Base-by-base conservation (phyloP, 2,113 vertebrate genomes). In the Burhinus bistriatus region DNA sequence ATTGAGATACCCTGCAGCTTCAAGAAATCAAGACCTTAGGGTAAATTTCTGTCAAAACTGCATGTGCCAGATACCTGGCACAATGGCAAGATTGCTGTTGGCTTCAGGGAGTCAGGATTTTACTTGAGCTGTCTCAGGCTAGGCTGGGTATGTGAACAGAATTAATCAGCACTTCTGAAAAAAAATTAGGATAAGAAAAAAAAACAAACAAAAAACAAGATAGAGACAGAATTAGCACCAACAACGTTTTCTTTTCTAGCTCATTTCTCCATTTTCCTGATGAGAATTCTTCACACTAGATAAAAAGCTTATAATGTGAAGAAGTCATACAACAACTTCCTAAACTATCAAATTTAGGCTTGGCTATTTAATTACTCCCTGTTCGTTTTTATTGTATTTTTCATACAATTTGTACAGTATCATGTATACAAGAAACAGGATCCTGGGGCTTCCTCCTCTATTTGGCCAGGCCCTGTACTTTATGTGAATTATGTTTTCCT, bases 41-140 rank as follows among this genome's bases (percentile, higher is more conserved):
- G 91, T 93, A 94, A 94, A 94, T 93, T 96, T 89, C 87, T 15
- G 3, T 62, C 91, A 76, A 90, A 94, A 73, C 5, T 79, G 18
- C 52, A 40, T 30, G 44, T 90, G 90, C 88, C 79, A 75, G 38
- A 44, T 82, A 87, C 65, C 77, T 93, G 84, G 57, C 80, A 83
- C 8, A 34, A 76, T 18, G 30, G 73, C 27, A 75, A 82, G 57
- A 69, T 9, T 78, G 30, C 70, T 95, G 83, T 34, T 3, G 10
- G 80, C 68, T 92, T 87, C 80, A 70, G 62, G 19, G 54, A 93
- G 45, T 34, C 36, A 52, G 71, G 83, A 70, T 70, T 91, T 87
- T 71, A 54, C 20, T 81, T 71, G 51, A 78, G 61, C 59, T 71
- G 29, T 89, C 61, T 94, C 73, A 93, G 61, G 32, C 58, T 80